Base-by-base conservation (phyloP, 1,140 invertebrate species). In the Zeugodacus cucurbitae region DNA sequence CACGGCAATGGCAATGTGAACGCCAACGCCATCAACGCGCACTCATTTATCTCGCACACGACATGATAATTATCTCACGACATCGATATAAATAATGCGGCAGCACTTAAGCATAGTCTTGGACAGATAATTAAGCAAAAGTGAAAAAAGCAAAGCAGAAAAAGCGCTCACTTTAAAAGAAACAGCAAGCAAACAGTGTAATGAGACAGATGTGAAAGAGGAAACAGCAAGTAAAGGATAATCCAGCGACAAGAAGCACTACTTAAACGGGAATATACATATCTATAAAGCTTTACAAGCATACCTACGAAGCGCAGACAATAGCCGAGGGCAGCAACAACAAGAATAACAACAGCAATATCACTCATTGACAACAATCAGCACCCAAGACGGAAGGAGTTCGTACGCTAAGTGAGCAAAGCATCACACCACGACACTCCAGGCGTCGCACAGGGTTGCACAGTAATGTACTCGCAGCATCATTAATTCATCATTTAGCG, bases 401-500 rank as follows among this genome's bases (percentile, higher is more conserved):
- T 6, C 11, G 37, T 1, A 8, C 5, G 2, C 41, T 82, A 82
- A 82, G 41, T 48, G 26, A 54, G 74, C 41, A 48, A 37, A 29
- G 32, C 32, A 34, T 17, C 37, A 41, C 70, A 11, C 10, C n/a
- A 62, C 3, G 58, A 22, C 48, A 54, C 48, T 54, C 48, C 48
- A 54, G 48, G 48, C 48, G 48, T n/a, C n/a, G 48, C 26, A 17
- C 29, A 70, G 29, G n/a, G 22, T 26, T 26, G 62, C 37, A 34
- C 70, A 74, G 74, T 82, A 22, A 44, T n/a, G 41, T 48, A 62
- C 58, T 62, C n/a, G 58, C 10, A 48, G 74, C 74, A 82, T 82
- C 74, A 82, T 82, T 82, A 82, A 82, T 82, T 82, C 74, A 82
- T 82, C 74, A 82, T 82, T 82, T 82, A 82, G 41, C 41, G 74